Evolutionary conservation across 1,140 invertebrate species (phyloP), one percentile per base, ranked within the genome.

Genomic region (Drosophila neocordata): DNA sequence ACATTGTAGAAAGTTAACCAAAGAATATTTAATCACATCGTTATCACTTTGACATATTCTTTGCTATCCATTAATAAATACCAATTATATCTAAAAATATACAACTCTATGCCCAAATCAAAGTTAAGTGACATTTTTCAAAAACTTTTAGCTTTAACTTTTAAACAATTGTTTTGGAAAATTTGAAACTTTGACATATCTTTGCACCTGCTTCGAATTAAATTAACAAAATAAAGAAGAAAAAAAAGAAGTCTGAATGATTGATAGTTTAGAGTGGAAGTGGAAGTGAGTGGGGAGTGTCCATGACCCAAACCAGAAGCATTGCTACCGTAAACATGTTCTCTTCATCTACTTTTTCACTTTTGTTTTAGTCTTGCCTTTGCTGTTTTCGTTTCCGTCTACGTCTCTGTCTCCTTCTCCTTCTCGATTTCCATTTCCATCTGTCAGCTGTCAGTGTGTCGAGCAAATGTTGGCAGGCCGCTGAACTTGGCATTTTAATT

Each of bases 401-500:
- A 24, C 38, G 44, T 12, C 27, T 6, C 27, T 6, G 1, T 31
- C 27, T 13, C 13, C 38, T 1, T 11, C 15, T 20, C 41, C 41
- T 55, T 48, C 41, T 48, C 18, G 15, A 48, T 48, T 48, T 48
- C 41, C 60, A 62, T 69, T 63, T 78, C 73, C 80, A 85, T 81
- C 81, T 81, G 82, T 87, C 81, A 87, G 77, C 77, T 84, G 82
- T 87, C 81, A 84, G 82, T 68, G 62, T 77, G 63, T 27, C 22
- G 41, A 7, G 18, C 44, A 48, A 65, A 77, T 38, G 73, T 63
- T 76, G 77, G 82, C 81, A 80, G 77, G 56, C 69, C 41, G 83
- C 63, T 84, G 82, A 84, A 81, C 81, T 81, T 84, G 82, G 65
- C 78, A 85, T 85, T 84, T 84, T 80, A 84, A 85, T 84, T 84